phyloP scores from a whole-genome alignment of 1,140 invertebrate genomes.

The Macrocentrus cingulum region DNA sequence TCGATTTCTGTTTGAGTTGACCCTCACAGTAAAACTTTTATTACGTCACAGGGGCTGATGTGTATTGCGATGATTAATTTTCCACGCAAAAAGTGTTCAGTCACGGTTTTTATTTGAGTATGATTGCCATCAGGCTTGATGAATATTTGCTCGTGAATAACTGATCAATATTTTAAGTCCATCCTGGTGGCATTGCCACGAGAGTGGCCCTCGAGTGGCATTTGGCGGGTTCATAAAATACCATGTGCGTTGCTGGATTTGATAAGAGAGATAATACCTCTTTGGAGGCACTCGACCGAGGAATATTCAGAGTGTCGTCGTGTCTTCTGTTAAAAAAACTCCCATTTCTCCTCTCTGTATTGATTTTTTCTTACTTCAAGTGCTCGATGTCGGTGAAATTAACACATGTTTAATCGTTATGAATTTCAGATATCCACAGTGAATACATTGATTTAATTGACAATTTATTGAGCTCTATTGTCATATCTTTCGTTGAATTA shows the following conservation, averaged over 20 bases:
- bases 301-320: conserved; percentile 11
- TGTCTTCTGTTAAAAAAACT: conserved; percentile 3
- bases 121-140: conserved; percentile 20
- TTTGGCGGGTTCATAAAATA: conserved; percentile 22
- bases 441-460: too few species aligned
- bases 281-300: conserved; percentile 8
- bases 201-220: conserved; percentile 24
- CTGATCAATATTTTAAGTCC: too few species aligned
- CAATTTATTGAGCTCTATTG: too few species aligned
- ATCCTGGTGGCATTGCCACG: conserved; percentile 3
- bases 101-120: conserved; percentile 54
- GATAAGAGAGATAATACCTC: conserved; percentile 25
- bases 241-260: conserved; percentile 18
- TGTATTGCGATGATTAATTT: conserved; percentile 59
- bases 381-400: too few species aligned
- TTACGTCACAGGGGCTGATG: conserved; percentile 18
- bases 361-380: too few species aligned
- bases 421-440: too few species aligned
- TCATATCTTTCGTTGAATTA: too few species aligned
- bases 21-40: too few species aligned
- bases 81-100: conserved; percentile 51
- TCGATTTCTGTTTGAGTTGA: too few species aligned
- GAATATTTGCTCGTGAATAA: conserved; percentile 2
- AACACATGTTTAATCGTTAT: too few species aligned
- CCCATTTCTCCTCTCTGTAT: conserved; percentile 5